phyloP scores from a whole-genome alignment of 2,113 vertebrate species.

The Cranoglanis bouderius region DNA sequence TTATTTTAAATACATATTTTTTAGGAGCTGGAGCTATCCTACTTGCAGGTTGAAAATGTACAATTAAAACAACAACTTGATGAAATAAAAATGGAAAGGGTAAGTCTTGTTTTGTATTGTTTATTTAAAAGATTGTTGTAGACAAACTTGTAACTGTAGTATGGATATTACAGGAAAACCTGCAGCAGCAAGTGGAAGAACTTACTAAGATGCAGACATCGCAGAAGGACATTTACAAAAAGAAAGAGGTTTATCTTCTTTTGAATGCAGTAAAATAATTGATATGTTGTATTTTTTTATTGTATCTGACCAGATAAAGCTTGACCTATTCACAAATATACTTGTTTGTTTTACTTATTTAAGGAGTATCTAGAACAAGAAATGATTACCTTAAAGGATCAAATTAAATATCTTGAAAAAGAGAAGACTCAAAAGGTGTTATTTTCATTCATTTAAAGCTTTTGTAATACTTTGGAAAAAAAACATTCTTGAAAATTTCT shows the following conservation, averaged over 20 bases:
- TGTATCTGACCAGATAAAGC: not conserved
- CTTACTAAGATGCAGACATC: constrained; percentile 57
- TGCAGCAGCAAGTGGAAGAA: constrained; percentile 57
- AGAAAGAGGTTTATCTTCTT: constrained; percentile 27
- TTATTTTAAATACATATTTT: constrained; percentile 30
- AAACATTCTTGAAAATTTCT: not conserved
- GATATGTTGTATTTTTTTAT: not conserved
- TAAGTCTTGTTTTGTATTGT: constrained; percentile 51
- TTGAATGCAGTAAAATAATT: not conserved
- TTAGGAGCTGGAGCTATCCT: constrained; percentile 79
- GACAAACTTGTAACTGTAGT: not conserved
- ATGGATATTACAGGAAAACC: constrained; percentile 52
- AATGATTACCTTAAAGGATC: constrained; percentile 56
- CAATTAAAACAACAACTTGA: constrained; percentile 77
- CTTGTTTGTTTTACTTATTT: constrained; percentile 40
- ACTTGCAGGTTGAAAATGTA: constrained; percentile 74
- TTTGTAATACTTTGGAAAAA: not conserved
- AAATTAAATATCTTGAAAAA: constrained; percentile 58
- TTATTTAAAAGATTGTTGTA: not conserved
- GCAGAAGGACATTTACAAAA: constrained; percentile 44
- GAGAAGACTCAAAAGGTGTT: constrained; percentile 37
- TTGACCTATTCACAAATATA: not conserved
- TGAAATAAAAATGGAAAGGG: constrained; percentile 76
- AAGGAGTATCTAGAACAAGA: constrained; percentile 71
- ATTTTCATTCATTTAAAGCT: not conserved